These are phyloP conservation scores for Chionoecetes opilio DNA, from an alignment of 1,140 invertebrate genomes.

Conservation along the genomic window DNA sequence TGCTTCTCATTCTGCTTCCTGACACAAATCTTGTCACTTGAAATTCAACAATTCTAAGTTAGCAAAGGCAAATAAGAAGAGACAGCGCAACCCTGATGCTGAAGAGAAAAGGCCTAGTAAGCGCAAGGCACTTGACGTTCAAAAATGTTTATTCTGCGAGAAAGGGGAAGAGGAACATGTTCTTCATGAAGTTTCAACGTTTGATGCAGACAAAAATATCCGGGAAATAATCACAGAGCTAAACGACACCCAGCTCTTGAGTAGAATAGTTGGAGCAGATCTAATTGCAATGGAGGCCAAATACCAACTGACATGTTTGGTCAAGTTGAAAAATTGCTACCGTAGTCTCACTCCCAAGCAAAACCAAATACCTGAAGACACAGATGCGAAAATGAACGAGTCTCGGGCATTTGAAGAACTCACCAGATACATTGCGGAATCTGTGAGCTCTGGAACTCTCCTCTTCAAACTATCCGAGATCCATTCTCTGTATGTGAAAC, in stretches of 20 bases:
- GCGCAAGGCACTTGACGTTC: background rate
- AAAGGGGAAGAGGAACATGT: background rate
- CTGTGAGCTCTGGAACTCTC: background rate
- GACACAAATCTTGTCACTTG: conserved; percentile 52
- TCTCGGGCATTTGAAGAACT: conserved; percentile 10
- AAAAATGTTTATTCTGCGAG: background rate
- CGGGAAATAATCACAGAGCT: conserved; percentile 55
- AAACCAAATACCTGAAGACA: too few species aligned
- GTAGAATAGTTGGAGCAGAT: conserved; percentile 36
- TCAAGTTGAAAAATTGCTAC: background rate
- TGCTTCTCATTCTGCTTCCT: too few species aligned
- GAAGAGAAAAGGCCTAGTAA: background rate
- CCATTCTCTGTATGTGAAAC: background rate
- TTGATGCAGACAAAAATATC: conserved; percentile 56
- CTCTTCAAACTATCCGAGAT: conserved; percentile 54
- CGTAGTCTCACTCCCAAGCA: background rate
- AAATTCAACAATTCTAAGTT: conserved; percentile 43
- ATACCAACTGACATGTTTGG: conserved; percentile 43
- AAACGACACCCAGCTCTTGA: conserved; percentile 42
- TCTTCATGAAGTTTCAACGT: conserved; percentile 34
- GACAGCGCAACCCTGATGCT: conserved; percentile 16
- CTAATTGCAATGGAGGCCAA: conserved; percentile 52
- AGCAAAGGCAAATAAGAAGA: background rate
- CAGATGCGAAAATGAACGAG: conserved; percentile 42
- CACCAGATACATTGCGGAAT: conserved; percentile 1